These are phyloP conservation scores for Netelia fuscicornis DNA, from an alignment of 2,888 invertebrate species.

Conservation along the genomic window DNA sequence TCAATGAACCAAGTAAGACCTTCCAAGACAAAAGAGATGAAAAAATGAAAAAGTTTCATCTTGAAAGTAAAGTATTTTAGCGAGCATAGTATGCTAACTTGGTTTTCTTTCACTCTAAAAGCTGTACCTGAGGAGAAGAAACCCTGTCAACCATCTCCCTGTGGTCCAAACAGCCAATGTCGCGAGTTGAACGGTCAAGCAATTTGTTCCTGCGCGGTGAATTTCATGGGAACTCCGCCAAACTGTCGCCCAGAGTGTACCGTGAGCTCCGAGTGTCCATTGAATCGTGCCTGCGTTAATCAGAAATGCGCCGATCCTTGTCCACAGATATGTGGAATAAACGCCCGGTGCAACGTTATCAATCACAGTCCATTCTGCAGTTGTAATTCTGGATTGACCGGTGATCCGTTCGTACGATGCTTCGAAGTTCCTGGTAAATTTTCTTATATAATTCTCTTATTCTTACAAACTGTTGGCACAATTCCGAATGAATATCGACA, in stretches of 20 bases:
- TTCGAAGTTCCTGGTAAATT: constrained; percentile 85
- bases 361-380: constrained; percentile 85
- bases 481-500: constrained; percentile 60
- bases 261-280: constrained; percentile 84
- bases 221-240: constrained; percentile 91
- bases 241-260: constrained; percentile 85
- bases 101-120: constrained; percentile 12
- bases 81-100: not conserved
- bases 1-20: constrained; percentile 81
- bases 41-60: not conserved
- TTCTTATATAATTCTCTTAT: not conserved
- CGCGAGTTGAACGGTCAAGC: constrained; percentile 87
- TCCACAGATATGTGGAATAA: constrained; percentile 84
- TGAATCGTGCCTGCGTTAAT: constrained; percentile 87
- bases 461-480: constrained; percentile 57
- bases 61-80: not conserved
- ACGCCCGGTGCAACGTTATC: constrained; percentile 85
- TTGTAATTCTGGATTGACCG: constrained; percentile 86
- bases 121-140: constrained; percentile 82
- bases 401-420: constrained; percentile 93
- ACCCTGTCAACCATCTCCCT: constrained; percentile 83
- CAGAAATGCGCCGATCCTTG: constrained; percentile 85
- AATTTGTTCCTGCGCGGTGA: constrained; percentile 91
- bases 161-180: constrained; percentile 85
- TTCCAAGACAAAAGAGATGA: not conserved